Evolutionary conservation across 2,888 invertebrate genomes (phyloP).

Genomic region (Leptopilina syphax): DNA sequence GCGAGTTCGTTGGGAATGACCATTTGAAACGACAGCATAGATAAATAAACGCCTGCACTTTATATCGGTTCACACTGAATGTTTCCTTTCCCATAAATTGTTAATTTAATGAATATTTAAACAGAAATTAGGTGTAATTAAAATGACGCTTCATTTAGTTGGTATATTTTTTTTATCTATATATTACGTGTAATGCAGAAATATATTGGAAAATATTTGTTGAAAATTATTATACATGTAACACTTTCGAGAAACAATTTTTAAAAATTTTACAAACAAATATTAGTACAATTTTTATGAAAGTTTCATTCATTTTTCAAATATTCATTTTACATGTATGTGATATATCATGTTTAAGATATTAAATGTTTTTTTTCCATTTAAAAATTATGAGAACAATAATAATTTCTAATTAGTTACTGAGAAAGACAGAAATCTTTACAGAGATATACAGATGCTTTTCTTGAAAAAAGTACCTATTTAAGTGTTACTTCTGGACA

Average conservation of each 20-base stretch:
- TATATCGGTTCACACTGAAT: conserved; percentile 16
- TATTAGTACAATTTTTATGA: too few relatives aligned
- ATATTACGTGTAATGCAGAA: too few relatives aligned
- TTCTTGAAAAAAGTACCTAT: background rate
- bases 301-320: background rate
- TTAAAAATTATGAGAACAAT: background rate
- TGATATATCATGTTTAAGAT: too few relatives aligned
- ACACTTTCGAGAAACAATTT: too few relatives aligned
- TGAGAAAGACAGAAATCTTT: background rate
- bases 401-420: background rate
- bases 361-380: too few relatives aligned
- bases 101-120: conserved; percentile 18
- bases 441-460: background rate
- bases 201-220: too few relatives aligned
- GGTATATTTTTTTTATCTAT: background rate
- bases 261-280: too few relatives aligned
- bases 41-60: conserved; percentile 37
- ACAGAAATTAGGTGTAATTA: background rate
- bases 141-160: conserved; percentile 9
- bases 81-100: background rate
- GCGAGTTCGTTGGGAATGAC: conserved; percentile 28
- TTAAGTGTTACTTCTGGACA: background rate
- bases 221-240: too few relatives aligned
- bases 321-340: background rate
- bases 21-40: conserved; percentile 32